Evolutionary conservation across 2,888 invertebrate genomes (phyloP).

Genomic region (Zygogramma bicolorata): DNA sequence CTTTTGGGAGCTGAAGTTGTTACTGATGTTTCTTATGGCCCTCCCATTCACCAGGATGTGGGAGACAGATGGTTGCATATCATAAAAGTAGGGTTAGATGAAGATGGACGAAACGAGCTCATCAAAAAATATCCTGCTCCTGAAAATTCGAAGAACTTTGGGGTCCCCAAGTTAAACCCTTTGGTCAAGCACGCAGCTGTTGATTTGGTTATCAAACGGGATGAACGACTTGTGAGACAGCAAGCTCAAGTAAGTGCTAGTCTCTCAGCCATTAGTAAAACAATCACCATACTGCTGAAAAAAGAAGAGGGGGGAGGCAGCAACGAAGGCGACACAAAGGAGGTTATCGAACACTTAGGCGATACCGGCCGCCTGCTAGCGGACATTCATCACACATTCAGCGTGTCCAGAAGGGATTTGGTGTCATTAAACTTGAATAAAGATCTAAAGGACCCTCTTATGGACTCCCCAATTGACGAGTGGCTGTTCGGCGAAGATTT

Average conservation of each 20-base stretch:
- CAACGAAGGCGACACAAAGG: not conserved
- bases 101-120: too few relatives aligned
- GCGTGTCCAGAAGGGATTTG: conserved; percentile 19
- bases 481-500: conserved; percentile 34
- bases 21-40: too few relatives aligned
- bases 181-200: too few relatives aligned
- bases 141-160: too few relatives aligned
- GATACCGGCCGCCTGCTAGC: conserved; percentile 31
- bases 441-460: conserved; percentile 24
- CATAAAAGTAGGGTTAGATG: too few relatives aligned
- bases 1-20: too few relatives aligned
- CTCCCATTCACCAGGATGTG: too few relatives aligned
- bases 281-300: conserved; percentile 14
- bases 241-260: conserved; percentile 24
- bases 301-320: conserved; percentile 1
- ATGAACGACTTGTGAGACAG: too few relatives aligned
- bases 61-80: too few relatives aligned
- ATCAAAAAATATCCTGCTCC: too few relatives aligned
- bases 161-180: too few relatives aligned
- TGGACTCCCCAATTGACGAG: conserved; percentile 17
- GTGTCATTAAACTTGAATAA: conserved; percentile 28
- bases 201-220: too few relatives aligned
- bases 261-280: conserved; percentile 19
- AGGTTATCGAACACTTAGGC: conserved; percentile 20
- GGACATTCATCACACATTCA: conserved; percentile 25